Percentiles rank a stretch among this genome's conserved stretches.
phyloP scores from a whole-genome alignment of 2,797 vertebrate genomes.

The Eulemur coronatus region DNA sequence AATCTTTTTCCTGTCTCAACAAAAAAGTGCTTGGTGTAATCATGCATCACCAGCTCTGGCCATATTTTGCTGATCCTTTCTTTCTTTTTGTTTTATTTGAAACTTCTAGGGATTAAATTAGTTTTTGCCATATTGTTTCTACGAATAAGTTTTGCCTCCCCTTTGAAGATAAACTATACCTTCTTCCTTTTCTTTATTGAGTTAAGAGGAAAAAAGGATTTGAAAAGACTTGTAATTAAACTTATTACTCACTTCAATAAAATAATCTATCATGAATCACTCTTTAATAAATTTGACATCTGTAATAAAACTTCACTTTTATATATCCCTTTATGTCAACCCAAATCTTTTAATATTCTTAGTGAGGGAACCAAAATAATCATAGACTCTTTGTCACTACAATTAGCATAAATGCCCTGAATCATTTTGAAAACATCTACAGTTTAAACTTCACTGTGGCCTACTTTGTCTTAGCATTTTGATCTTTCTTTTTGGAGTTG shows the following conservation, averaged over 20 bases:
- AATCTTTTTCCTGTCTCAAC: constrained; percentile 79
- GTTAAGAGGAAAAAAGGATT: background rate
- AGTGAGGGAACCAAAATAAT: constrained; percentile 66
- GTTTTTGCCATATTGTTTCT: constrained; percentile 46
- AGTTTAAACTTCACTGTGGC: constrained; percentile 28
- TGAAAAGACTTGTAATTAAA: constrained; percentile 72
- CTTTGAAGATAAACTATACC: constrained; percentile 52
- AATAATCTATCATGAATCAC: constrained; percentile 56
- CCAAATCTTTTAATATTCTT: constrained; percentile 68
- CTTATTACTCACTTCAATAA: constrained; percentile 57
- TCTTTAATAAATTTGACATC: constrained; percentile 66
- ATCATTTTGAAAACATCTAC: constrained; percentile 59
- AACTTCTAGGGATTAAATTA: constrained; percentile 34
- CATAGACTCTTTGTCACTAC: constrained; percentile 58
- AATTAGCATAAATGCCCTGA: constrained; percentile 65
- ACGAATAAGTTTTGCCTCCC: constrained; percentile 32
- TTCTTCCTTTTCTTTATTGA: constrained; percentile 53
- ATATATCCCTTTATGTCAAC: constrained; percentile 48
- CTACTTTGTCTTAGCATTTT: constrained; percentile 53
- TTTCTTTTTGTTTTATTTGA: background rate
- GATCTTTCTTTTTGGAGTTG: background rate
- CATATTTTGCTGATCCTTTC: constrained; percentile 38
- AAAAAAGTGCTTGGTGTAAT: constrained; percentile 65
- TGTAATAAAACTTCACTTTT: constrained; percentile 68
- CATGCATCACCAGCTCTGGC: background rate